phyloP scores from a whole-genome alignment of 2,113 vertebrate species.

The Turdus rufiventris region DNA sequence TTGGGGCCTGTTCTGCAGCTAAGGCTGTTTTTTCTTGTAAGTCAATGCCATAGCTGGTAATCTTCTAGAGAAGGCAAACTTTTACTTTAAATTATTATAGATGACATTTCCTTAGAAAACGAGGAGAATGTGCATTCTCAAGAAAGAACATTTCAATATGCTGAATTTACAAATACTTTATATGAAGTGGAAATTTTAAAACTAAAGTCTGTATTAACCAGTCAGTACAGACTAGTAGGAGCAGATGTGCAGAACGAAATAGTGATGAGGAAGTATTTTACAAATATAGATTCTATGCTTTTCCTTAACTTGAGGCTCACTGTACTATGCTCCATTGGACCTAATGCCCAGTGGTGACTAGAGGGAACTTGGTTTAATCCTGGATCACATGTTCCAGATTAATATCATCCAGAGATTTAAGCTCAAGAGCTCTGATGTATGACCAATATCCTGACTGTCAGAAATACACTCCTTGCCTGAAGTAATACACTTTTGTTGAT shows the following conservation, averaged over 20 bases:
- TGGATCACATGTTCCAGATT: not conserved
- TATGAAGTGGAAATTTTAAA: not conserved
- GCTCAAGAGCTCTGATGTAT: not conserved
- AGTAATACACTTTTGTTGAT: not conserved
- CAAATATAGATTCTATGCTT: rapidly evolving
- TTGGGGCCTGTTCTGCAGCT: not conserved
- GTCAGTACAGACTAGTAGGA: not conserved
- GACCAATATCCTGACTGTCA: not conserved
- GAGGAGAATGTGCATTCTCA: not conserved
- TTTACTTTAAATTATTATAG: not conserved
- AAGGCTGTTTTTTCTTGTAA: not conserved
- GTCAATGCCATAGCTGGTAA: not conserved
- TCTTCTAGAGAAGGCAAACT: not conserved
- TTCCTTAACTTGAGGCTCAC: not conserved
- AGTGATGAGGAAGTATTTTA: not conserved
- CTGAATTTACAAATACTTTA: not conserved
- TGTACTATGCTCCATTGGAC: not conserved
- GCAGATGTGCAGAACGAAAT: not conserved
- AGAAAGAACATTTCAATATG: not conserved
- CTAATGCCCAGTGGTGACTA: not conserved
- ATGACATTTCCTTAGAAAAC: not conserved
- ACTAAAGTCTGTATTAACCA: not conserved
- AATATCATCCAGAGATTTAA: not conserved
- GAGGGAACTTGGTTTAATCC: not conserved
- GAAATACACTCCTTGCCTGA: not conserved